A percentile compares a stretch with the other conserved stretches of the same genome.
phyloP scores from a whole-genome alignment of 2,113 vertebrate genomes.

The Sceloporus tristichus region DNA sequence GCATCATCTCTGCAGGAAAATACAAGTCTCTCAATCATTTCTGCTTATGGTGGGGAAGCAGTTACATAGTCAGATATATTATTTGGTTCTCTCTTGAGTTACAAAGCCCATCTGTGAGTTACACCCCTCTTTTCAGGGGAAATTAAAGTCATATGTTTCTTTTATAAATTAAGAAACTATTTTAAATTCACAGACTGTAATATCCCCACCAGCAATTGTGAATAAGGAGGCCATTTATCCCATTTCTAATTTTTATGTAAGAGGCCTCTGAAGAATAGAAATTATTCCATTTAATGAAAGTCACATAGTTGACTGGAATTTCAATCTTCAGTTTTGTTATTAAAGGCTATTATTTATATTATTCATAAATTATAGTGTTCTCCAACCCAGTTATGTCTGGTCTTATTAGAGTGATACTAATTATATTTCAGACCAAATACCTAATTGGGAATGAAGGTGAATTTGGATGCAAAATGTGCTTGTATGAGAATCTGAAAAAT shows the following conservation, averaged over 20 bases:
- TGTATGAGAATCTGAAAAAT: constrained; percentile 41
- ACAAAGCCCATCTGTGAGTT: constrained; percentile 13
- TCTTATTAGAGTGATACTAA: constrained; percentile 53
- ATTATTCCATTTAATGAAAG: constrained; percentile 66
- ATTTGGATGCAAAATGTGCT: constrained; percentile 41
- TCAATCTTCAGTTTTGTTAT: constrained; percentile 60
- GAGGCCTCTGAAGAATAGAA: constrained; percentile 70
- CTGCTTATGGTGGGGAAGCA: neutral
- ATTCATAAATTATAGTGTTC: constrained; percentile 59
- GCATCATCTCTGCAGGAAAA: neutral
- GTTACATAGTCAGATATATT: neutral
- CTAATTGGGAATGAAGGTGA: constrained; percentile 53
- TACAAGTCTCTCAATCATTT: neutral
- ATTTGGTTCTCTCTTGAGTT: constrained; percentile 2
- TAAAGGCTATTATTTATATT: constrained; percentile 61
- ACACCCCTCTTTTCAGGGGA: constrained; percentile 5
- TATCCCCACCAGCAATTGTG: constrained; percentile 57
- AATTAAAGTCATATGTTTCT: constrained; percentile 15
- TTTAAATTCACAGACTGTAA: constrained; percentile 35
- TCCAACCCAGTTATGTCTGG: constrained; percentile 50
- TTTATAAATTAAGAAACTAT: constrained; percentile 31
- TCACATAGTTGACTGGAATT: constrained; percentile 60
- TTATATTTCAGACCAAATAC: constrained; percentile 59
- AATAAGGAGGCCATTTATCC: constrained; percentile 65
- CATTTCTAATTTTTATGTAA: constrained; percentile 70